Evolutionary conservation across 2,113 vertebrate species (phyloP).

Genomic region (Calidris pugnax): DNA sequence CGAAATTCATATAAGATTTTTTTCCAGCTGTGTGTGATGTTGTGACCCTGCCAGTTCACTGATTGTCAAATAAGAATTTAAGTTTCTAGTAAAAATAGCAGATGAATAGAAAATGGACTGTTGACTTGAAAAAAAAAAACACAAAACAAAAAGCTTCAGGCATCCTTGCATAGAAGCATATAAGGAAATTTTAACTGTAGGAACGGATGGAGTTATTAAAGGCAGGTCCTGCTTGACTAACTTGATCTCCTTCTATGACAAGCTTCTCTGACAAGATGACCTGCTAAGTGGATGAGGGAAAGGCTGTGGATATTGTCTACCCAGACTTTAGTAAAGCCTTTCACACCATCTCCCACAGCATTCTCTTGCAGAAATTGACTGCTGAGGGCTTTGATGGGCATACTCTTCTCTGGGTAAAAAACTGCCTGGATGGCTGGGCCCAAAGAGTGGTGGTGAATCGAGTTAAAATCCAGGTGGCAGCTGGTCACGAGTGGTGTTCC

Average conservation of each 20-base stretch:
- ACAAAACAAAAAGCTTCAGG: not conserved
- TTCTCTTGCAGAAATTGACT: not conserved
- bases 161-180: not conserved
- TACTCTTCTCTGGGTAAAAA: not conserved
- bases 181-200: not conserved
- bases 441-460: not conserved
- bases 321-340: not conserved
- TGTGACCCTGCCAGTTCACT: not conserved
- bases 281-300: not conserved
- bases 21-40: not conserved
- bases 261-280: not conserved
- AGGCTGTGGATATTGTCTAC: not conserved
- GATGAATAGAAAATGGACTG: not conserved
- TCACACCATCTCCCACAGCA: not conserved
- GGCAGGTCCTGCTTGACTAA: not conserved
- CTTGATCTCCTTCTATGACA: not conserved
- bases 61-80: not conserved
- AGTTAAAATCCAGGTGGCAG: not conserved
- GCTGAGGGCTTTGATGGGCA: not conserved
- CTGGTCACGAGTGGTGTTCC: not conserved
- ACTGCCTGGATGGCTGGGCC: fast-evolving
- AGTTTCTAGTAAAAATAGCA: not conserved
- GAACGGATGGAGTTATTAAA: not conserved
- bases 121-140: not conserved
- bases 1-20: not conserved